Conservation (phyloP, 2,113 vertebrate genomes). For the Entomyzon cyanotis region DNA sequence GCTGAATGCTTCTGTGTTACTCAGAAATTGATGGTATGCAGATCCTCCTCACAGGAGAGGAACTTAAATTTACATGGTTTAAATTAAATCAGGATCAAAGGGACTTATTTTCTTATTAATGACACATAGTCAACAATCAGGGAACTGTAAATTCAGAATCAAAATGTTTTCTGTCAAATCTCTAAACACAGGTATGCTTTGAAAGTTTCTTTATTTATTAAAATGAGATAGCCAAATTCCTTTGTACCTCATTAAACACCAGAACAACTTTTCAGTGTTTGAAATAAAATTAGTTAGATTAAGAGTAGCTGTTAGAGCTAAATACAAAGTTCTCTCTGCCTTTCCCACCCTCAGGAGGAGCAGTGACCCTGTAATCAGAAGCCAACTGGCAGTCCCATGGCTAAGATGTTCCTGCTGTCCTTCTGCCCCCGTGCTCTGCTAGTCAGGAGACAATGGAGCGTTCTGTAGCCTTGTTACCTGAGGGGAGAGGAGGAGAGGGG, state of each 20-base stretch:
- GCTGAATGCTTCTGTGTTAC: not conserved
- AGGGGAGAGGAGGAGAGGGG: not conserved
- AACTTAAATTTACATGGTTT: not conserved
- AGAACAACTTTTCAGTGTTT: not conserved
- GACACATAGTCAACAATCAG: not conserved
- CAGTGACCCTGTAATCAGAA: not conserved
- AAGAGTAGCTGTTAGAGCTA: not conserved
- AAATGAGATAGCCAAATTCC: not conserved
- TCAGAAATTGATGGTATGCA: not conserved
- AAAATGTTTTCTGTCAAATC: not conserved
- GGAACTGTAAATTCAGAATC: not conserved
- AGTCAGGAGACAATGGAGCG: not conserved
- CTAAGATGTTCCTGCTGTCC: not conserved
- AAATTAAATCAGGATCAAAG: not conserved
- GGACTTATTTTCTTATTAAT: not conserved
- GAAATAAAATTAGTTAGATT: not conserved
- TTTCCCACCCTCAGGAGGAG: not conserved
- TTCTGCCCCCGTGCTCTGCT: too few species aligned
- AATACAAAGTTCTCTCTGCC: not conserved
- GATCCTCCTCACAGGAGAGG: not conserved
- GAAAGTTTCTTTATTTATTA: not conserved
- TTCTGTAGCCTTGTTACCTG: not conserved
- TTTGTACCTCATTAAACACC: not conserved
- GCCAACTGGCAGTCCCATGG: not conserved
- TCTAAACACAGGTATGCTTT: not conserved